Evolutionary conservation across 2,888 invertebrate species (phyloP).

Genomic region (Lomographa bimaculata): DNA sequence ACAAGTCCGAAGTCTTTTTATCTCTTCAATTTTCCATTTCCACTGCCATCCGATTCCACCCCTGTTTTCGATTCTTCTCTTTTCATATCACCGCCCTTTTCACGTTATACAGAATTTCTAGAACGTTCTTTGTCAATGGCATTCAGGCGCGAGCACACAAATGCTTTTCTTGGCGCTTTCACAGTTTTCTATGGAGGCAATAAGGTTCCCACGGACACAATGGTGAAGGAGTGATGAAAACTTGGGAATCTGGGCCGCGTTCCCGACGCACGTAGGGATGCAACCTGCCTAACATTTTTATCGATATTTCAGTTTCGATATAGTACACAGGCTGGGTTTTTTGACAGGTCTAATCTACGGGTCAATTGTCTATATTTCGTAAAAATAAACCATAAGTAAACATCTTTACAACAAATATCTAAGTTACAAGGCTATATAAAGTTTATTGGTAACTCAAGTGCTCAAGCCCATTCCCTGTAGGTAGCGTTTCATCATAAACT

Average conservation of each 20-base stretch:
- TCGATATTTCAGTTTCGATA: conserved; percentile 39
- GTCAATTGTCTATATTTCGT: no score
- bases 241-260: conserved; percentile 80
- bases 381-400: no score
- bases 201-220: conserved; percentile 83
- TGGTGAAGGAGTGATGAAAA: conserved; percentile 79
- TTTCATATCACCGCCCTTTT: conserved; percentile 17
- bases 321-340: no score
- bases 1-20: no score
- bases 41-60: no score
- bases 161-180: conserved; percentile 81
- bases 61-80: conserved; percentile 6
- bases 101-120: conserved; percentile 49
- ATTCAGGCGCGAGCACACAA: conserved; percentile 73
- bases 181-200: conserved; percentile 80
- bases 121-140: conserved; percentile 66
- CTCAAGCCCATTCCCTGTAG: no score
- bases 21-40: no score
- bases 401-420: no score
- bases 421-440: no score
- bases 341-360: no score
- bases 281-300: conserved; percentile 21
- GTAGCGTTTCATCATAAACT: no score
- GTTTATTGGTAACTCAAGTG: no score
- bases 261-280: conserved; percentile 66